A percentile compares a stretch with the other conserved stretches of the same genome.
Evolutionary conservation across 2,113 vertebrate genomes (phyloP).

Genomic region (Madoqua kirkii): DNA sequence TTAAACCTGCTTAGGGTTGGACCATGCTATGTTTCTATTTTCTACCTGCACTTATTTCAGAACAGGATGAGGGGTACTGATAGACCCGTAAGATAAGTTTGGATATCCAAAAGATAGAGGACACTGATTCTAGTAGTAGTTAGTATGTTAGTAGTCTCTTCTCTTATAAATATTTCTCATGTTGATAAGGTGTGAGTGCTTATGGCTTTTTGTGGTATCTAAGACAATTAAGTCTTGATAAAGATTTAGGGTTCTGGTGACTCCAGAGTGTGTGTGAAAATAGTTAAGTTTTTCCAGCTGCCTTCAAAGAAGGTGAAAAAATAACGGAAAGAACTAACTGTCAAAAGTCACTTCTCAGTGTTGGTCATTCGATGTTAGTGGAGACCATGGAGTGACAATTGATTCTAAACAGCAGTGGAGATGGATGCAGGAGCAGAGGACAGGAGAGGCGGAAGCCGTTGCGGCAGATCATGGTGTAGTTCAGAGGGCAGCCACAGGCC

Average conservation of each 20-base stretch:
- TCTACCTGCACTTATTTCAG: not conserved
- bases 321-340: not conserved
- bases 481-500: not conserved
- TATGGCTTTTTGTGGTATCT: not conserved
- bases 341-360: not conserved
- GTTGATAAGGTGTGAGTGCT: not conserved
- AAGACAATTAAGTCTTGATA: not conserved
- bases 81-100: not conserved
- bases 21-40: not conserved
- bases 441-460: not conserved
- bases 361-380: not conserved
- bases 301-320: not conserved
- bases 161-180: not conserved
- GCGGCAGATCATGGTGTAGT: not conserved
- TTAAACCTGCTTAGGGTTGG: not conserved
- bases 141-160: not conserved
- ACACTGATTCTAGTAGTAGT: too few species aligned
- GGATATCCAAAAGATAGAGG: not conserved
- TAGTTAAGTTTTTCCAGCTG: not conserved
- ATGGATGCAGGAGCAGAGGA: not conserved
- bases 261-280: not conserved
- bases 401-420: too few species aligned
- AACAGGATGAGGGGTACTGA: not conserved
- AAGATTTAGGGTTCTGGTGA: not conserved
- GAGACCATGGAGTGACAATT: not conserved